Percentiles rank a stretch among this genome's conserved stretches.
Conservation (phyloP, 2,113 vertebrate genomes). For the Heteronetta atricapilla region DNA sequence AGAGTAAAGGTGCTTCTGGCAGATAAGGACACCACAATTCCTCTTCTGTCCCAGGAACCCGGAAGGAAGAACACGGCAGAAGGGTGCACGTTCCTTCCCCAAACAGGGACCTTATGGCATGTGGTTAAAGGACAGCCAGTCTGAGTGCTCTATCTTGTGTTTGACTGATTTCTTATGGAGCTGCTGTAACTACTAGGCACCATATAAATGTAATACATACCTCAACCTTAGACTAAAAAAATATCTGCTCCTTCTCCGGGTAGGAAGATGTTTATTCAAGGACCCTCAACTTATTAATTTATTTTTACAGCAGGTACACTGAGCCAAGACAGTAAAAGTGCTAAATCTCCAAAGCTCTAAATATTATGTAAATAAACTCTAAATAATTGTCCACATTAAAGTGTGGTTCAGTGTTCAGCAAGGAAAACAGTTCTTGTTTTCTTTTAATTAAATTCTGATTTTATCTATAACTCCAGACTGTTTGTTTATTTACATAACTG, state of each 20-base stretch:
- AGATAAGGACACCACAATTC: not conserved
- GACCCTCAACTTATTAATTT: not conserved
- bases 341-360: slow-evolving; percentile 30
- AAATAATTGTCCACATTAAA: slow-evolving; percentile 47
- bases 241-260: not conserved
- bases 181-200: not conserved
- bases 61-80: not conserved
- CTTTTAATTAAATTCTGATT: slow-evolving; percentile 51
- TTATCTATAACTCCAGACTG: slow-evolving; percentile 40
- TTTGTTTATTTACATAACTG: slow-evolving; percentile 32
- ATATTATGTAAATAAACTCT: slow-evolving; percentile 51
- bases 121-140: not conserved
- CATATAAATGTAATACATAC: not conserved
- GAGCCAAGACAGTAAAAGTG: not conserved
- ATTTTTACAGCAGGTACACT: slow-evolving; percentile 41
- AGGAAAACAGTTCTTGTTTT: slow-evolving; percentile 21
- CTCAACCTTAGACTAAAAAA: not conserved
- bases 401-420: not conserved
- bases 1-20: not conserved
- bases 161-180: not conserved
- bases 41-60: not conserved
- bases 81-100: not conserved
- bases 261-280: slow-evolving; percentile 9
- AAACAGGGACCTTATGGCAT: not conserved
- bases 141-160: not conserved